Conservation (phyloP, 2,888 invertebrate species). For the Nebria salina region DNA sequence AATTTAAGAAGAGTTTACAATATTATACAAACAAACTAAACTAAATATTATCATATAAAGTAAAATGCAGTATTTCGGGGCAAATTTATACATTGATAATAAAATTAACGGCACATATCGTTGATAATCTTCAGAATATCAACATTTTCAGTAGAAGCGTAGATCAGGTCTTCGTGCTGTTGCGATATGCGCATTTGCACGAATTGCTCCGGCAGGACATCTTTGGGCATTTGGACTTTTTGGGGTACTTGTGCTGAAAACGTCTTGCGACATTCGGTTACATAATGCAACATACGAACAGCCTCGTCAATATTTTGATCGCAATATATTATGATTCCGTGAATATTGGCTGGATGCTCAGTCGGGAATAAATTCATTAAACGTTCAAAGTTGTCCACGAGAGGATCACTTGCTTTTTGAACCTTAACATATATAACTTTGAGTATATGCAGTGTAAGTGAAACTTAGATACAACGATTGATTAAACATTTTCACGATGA, state of each 20-base stretch:
- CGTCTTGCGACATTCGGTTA: not conserved
- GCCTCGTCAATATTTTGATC: constrained; percentile 6
- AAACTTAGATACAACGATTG: not conserved
- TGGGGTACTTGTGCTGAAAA: not conserved
- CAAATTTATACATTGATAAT: no score
- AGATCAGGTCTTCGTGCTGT: not conserved
- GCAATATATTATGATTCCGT: constrained; percentile 9
- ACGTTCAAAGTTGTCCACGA: constrained; percentile 20
- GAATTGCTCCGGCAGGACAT: not conserved
- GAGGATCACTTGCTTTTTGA: not conserved
- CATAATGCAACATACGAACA: constrained; percentile 4
- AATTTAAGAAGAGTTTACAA: no score
- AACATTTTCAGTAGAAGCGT: not conserved
- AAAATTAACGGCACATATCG: no score
- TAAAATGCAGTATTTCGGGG: no score
- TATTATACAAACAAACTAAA: no score
- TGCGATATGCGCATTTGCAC: not conserved
- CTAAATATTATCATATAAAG: no score
- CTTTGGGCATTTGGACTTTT: not conserved
- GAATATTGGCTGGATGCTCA: constrained; percentile 29
- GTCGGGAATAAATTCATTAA: constrained; percentile 21
- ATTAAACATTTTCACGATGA: no score
- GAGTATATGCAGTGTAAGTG: not conserved
- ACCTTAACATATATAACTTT: no score
- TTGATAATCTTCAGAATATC: no score